Base-by-base conservation (phyloP, 2,113 vertebrate species). In the Apodemus speciosus region DNA sequence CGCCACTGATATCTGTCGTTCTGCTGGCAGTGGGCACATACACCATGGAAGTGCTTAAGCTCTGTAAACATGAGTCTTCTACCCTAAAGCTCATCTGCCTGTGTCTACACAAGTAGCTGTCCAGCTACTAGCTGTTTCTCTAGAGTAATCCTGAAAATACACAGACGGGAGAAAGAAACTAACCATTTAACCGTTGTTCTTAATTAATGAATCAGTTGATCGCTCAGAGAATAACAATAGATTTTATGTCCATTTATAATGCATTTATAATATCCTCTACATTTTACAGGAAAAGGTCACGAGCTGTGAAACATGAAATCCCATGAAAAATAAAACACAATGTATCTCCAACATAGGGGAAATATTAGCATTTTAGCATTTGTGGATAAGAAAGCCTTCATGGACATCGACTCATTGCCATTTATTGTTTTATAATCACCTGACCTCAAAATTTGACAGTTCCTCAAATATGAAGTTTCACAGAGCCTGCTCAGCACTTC, bases 181-280 rank as follows among this genome's bases (percentile, higher is more conserved):
- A 86, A 32, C 21, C 9, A 73, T 66, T 86, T 46, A 89, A 92
- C 87, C 6, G 35, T 5, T 35, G 46, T 46, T 66, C 40, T 89
- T 69, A 87, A 71, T 60, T 87, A 58, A 91, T 60, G n/a, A 80
- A 30, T 76, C 49, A 69, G 30, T 77, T 81, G 56, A 80, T 68
- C 46, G 30, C 43, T 90, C 15, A 32, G 49, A 92, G 73, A 68
- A 85, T 21, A 51, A 11, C 53, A 66, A 62, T 46, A 38, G 5
- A 75, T 15, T 90, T 93, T 62, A 77, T 85, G 16, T 7, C 14
- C 8, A 76, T 0, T 83, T 83, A 46, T 46, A 46, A 46, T 3
- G n/a, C 18, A 60, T 89, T 85, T 81, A 94, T 66, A 30, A 96
- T 49, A 58, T 51, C 14, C 53, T 23, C 80, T 49, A 81, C 20